Base-by-base conservation (phyloP, 1,140 invertebrate species). In the Anastrepha ludens region DNA sequence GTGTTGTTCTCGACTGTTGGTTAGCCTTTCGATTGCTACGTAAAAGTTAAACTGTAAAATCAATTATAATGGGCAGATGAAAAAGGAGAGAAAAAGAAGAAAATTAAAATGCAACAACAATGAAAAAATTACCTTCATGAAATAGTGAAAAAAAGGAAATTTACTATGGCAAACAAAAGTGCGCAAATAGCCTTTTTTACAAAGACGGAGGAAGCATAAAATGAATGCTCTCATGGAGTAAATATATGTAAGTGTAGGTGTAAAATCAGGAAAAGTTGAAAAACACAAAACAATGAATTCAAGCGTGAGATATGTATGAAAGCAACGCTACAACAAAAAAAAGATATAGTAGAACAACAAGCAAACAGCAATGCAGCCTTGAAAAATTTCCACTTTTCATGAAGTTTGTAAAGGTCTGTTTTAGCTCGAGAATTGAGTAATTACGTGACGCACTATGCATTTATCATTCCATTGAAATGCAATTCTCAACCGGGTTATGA, bases 31-130 rank as follows among this genome's bases (percentile, higher is more conserved):
- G 5, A 78, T 29, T 29, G 29, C 29, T 29, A 29, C 29, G 29
- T 29, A 8, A 41, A 70, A 41, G 29, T 78, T 39, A 86, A 59
- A 86, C 85, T 60, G 47, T 59, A 44, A 86, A 86, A 86, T 86
- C 85, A 86, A 86, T 86, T 86, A 86, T 86, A 62, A 86, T 86
- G 50, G 39, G 39, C 55, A 86, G 29, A 86, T 59, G 55, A 20
- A 86, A 62, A 59, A 17, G 47, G 17, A 86, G 39, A 13, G 5
- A 78, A 6, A 6, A 78, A 86, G 50, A 86, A 86, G 15, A 86
- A 58, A 39, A 78, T 47, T n/a, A 78, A 4, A 64, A n/a, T n/a
- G n/a, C n/a, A n/a, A 39, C 8, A 86, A 86, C 55, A 86, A 86
- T 9, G 20, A 86, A 17, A 86, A 85, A 17, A 67, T 8, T 1